Evolutionary conservation across 1,140 invertebrate species (phyloP).

Genomic region (Rhyacophila brunnea): DNA sequence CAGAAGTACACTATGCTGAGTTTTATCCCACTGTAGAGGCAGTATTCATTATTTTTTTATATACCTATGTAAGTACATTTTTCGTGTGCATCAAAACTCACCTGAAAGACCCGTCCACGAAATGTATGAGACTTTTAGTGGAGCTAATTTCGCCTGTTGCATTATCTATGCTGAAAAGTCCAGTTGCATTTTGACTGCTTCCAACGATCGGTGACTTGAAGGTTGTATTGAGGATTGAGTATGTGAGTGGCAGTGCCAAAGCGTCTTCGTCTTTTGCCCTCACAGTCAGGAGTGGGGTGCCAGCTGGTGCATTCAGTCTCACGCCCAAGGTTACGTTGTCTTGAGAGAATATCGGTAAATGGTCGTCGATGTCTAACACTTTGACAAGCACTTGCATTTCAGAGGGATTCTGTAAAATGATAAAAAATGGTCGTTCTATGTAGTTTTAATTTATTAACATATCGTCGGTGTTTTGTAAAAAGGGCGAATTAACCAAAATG

Average conservation of each 20-base stretch:
- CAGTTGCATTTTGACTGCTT: conserved; percentile 50
- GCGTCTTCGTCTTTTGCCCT: conserved; percentile 68
- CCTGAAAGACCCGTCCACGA: conserved; percentile 68
- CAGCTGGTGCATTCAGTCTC: conserved; percentile 71
- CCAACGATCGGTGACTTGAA: conserved; percentile 64
- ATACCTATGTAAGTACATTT: background rate
- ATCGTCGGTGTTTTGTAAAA: too few relatives aligned
- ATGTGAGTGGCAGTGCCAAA: conserved; percentile 63
- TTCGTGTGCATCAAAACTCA: conserved; percentile 26
- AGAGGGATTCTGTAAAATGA: conserved; percentile 58
- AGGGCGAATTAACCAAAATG: too few relatives aligned
- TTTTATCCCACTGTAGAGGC: too few relatives aligned
- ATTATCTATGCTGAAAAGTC: conserved; percentile 61
- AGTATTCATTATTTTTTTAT: too few relatives aligned
- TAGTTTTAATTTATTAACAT: too few relatives aligned
- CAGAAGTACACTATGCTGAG: too few relatives aligned
- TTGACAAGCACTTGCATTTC: conserved; percentile 67
- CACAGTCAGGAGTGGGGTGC: conserved; percentile 66
- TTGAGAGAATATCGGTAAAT: conserved; percentile 65
- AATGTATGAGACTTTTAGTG: conserved; percentile 65
- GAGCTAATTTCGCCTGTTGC: conserved; percentile 68
- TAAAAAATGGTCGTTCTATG: too few relatives aligned
- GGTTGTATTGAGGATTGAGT: conserved; percentile 62
- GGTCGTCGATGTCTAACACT: conserved; percentile 73
- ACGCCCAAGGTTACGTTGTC: conserved; percentile 71